A percentile compares a stretch with the other conserved stretches of the same genome.
These are phyloP conservation scores for Lineus longissimus DNA, from an alignment of 1,140 invertebrate genomes.

Conservation along the genomic window DNA sequence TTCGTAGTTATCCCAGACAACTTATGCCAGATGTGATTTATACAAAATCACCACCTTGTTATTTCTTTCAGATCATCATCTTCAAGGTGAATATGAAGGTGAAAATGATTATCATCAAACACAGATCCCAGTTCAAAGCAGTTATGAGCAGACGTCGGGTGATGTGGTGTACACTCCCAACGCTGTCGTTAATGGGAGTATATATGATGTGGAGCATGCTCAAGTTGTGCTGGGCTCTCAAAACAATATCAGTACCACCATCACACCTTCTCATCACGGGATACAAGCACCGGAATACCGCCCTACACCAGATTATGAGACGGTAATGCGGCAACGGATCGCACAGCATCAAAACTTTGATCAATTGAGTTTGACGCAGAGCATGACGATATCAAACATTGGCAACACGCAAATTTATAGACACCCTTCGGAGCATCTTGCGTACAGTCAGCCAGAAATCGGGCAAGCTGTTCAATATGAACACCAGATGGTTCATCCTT, in stretches of 20 bases:
- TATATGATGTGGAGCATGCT: background rate
- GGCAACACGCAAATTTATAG: constrained; percentile 34
- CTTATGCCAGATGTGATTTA: no score
- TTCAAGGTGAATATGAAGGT: no score
- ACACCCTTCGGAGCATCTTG: constrained; percentile 27
- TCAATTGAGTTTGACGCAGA: constrained; percentile 12
- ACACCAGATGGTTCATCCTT: constrained; percentile 1
- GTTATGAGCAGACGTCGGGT: no score
- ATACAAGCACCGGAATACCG: constrained; percentile 74
- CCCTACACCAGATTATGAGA: constrained; percentile 89
- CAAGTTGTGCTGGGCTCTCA: background rate
- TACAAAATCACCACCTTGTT: no score
- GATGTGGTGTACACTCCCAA: no score
- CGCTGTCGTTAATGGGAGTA: background rate
- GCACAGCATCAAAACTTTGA: constrained; percentile 18
- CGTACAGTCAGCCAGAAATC: constrained; percentile 44
- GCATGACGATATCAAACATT: constrained; percentile 28
- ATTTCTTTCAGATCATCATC: no score
- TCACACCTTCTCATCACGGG: background rate
- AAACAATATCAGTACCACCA: background rate
- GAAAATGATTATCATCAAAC: no score
- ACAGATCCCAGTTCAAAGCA: no score
- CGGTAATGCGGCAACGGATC: constrained; percentile 69
- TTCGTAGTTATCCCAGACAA: no score
- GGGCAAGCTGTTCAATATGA: constrained; percentile 22